Base-by-base conservation (phyloP, 2,888 invertebrate genomes). In the Xestia sexstrigata region DNA sequence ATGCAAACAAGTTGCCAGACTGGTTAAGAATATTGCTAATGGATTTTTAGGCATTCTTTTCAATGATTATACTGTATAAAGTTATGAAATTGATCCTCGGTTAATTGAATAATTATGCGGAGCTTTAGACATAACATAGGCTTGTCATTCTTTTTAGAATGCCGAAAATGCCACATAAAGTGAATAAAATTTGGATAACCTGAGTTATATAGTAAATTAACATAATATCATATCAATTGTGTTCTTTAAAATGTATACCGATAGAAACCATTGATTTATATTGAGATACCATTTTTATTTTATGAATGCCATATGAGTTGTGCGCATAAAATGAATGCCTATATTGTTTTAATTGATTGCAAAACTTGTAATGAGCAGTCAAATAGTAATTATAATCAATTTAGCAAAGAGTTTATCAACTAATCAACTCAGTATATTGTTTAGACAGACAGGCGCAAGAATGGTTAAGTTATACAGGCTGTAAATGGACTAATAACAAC, bases 1-100 rank as follows among this genome's bases (percentile, higher is more conserved):
- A n/a, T 60, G 35, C 35, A 23, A 63, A 71, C n/a, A 72, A 71
- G 67, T 73, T 67, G 76, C 26, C 63, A 1, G 8, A 74, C 74
- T 75, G 63, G 74, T 81, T 81, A 2, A 62, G 15, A 71, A 71
- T 83, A 66, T 75, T 67, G 30, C 20, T 39, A 30, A 49, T 65
- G 42, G 17, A 49, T 17, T 17, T 35, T 13, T 35, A 4, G 20
- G 1, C 39, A 58, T 45, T 35, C 1, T 35, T 30, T n/a, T 35
- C 6, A n/a, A 9, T 49, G 35, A 78, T 20, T 55, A 55, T 30
- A 39, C 7, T 17, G 30, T 9, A n/a, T 2, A 1, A 49, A 68
- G 26, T 80, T 76, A 75, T 75, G 17, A 17, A 52, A 60, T 35
- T 9, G 3, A 67, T 52, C 15, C 45, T 30, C 20, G 39, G 45